Evolutionary conservation across 2,888 invertebrate species (phyloP).

Genomic region (Eupithecia exiguata): DNA sequence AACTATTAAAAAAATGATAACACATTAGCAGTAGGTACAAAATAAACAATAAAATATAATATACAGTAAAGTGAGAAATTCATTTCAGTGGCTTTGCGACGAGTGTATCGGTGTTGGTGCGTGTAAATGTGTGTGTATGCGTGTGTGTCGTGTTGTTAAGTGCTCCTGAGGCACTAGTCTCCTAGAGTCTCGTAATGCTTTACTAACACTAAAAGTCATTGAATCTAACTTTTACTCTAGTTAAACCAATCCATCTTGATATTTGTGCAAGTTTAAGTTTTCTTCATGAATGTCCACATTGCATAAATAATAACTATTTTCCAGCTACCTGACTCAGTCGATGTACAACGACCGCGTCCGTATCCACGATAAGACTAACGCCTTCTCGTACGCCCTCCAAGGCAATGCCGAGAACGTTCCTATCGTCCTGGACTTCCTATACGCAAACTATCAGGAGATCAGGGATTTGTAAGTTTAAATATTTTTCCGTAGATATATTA

Average conservation of each 20-base stretch:
- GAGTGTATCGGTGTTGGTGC: too few species aligned
- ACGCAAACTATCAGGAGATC: slow-evolving; percentile 55
- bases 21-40: too few species aligned
- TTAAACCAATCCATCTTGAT: background rate
- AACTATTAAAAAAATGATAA: too few species aligned
- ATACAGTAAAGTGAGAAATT: too few species aligned
- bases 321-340: slow-evolving; percentile 79
- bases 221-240: background rate
- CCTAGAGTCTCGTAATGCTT: too few species aligned
- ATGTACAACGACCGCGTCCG: slow-evolving; percentile 75
- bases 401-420: slow-evolving; percentile 82
- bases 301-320: slow-evolving; percentile 25
- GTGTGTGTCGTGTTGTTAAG: too few species aligned
- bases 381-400: slow-evolving; percentile 78
- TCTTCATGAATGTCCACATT: too few species aligned
- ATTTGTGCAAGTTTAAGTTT: background rate
- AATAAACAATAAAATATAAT: too few species aligned
- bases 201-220: background rate
- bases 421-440: slow-evolving; percentile 81
- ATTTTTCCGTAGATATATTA: background rate
- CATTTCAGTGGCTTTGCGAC: too few species aligned
- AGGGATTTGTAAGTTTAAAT: slow-evolving; percentile 56
- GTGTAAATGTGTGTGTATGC: too few species aligned
- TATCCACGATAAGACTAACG: slow-evolving; percentile 75
- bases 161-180: too few species aligned